Conservation (phyloP, 1,140 invertebrate species). For the Drosophila kikkawai region DNA sequence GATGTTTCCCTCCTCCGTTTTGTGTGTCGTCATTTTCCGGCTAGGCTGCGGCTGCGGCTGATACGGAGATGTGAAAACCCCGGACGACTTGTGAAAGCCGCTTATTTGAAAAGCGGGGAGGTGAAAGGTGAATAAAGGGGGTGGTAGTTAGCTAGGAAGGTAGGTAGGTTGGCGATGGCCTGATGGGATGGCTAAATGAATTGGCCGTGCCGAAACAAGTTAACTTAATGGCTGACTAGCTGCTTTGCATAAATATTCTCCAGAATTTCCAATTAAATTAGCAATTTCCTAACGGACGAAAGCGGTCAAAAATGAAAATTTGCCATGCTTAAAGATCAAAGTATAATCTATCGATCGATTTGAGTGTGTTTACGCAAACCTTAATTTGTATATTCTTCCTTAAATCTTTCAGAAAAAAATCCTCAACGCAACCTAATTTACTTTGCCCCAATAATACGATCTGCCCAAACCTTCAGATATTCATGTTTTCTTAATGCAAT, state of each 20-base stretch:
- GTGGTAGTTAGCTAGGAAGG: background rate
- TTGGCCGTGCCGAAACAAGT: conserved; percentile 45
- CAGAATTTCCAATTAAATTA: conserved; percentile 47
- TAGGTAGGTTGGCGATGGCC: background rate
- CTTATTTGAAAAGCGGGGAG: conserved; percentile 18
- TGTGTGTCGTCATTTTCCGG: conserved; percentile 35
- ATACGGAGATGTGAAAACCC: conserved; percentile 45
- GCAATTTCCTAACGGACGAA: conserved; percentile 16
- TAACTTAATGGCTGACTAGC: conserved; percentile 43
- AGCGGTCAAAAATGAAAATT: conserved; percentile 7
- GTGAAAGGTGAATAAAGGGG: background rate
- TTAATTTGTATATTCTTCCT: background rate
- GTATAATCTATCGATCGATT: conserved; percentile 6
- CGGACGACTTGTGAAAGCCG: conserved; percentile 37
- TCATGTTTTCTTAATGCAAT: background rate
- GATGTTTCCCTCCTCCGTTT: conserved; percentile 25
- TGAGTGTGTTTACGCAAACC: background rate
- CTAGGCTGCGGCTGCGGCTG: conserved; percentile 22
- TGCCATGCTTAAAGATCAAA: conserved; percentile 7
- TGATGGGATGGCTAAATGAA: conserved; percentile 22
- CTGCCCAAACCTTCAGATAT: background rate
- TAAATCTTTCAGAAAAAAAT: background rate
- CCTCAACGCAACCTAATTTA: background rate
- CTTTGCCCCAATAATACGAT: background rate
- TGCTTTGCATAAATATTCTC: conserved; percentile 44